A percentile compares a stretch with the other conserved stretches of the same genome.
Evolutionary conservation across 2,113 vertebrate genomes (phyloP).

Genomic region (Trichomycterus rosablanca): DNA sequence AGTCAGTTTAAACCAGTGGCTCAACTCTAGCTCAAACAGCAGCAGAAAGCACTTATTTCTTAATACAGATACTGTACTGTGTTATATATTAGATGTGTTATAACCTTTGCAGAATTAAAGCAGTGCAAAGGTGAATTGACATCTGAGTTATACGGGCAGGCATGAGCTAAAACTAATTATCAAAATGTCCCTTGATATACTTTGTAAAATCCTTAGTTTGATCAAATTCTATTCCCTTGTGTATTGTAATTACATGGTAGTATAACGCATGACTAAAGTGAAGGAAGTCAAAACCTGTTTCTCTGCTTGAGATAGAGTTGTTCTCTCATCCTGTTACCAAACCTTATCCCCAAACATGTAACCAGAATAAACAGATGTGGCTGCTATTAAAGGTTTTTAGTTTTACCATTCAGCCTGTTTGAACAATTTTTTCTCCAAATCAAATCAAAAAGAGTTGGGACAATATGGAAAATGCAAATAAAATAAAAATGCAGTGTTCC

Average conservation of each 20-base stretch:
- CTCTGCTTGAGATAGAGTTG: conserved; percentile 7
- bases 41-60: background rate
- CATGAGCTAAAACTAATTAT: background rate
- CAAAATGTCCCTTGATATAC: background rate
- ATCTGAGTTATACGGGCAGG: background rate
- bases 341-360: conserved; percentile 13
- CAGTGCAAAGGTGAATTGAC: conserved; percentile 2
- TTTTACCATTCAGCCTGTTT: conserved; percentile 24
- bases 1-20: background rate
- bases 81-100: too few relatives aligned
- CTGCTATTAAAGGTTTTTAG: conserved; percentile 42
- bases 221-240: conserved; percentile 7
- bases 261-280: background rate
- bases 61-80: background rate
- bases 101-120: too few relatives aligned
- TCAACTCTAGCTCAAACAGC: conserved; percentile 5
- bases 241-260: too few relatives aligned
- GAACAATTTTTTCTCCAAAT: conserved; percentile 41
- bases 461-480: too few relatives aligned
- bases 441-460: too few relatives aligned
- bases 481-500: too few relatives aligned
- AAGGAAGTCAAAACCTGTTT: conserved; percentile 28
- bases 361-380: conserved; percentile 25
- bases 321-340: conserved; percentile 18
- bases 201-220: conserved; percentile 13